Base-by-base conservation (phyloP, 2,797 vertebrate genomes). In the Leptoclinus maculatus region DNA sequence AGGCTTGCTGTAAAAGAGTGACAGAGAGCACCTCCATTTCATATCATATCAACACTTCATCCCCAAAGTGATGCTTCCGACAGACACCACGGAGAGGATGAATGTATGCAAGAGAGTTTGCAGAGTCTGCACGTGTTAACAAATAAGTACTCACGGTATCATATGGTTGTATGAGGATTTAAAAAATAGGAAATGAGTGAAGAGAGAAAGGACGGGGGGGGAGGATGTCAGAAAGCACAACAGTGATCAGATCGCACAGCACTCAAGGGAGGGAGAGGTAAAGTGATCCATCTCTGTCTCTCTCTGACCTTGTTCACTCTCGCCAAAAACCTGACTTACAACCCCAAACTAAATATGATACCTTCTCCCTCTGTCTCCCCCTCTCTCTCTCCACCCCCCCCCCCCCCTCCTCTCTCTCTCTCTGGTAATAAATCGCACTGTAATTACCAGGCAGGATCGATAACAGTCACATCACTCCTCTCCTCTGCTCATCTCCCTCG, bases 321-420 rank as follows among this genome's bases (percentile, higher is more conserved):
- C 83, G 83, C 89, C 88, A 87, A 92, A 94, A 94, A 94, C 91
- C 89, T 91, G 93, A 95, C 93, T 95, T 95, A 95, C 93, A 93
- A 94, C 93, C 92, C 93, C 92, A 95, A 95, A 95, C 94, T 94
- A 93, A 95, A 95, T 93, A 92, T 92, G 93, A 95, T 95, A 93
- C 91, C 88, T 88, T 84, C 85, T 71, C 87, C 65, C 66, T 79
- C 80, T 80, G 62, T 65, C 51, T 65, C 74, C 7, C 57, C 69
- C 74, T 8, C 71, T 57, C 49, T 10, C 63, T n/a, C n/a, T n/a
- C n/a, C n/a, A n/a, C n/a, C n/a, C n/a, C n/a, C n/a, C n/a, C 14
- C 32, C 25, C 57, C 53, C 45, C 41, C 12, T 45, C 72, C 84
- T 81, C 85, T 69, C 88, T 83, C 49, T 73, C 84, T 81, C 85